phyloP scores from a whole-genome alignment of 2,888 invertebrate species.

The Physocephala rufipes region DNA sequence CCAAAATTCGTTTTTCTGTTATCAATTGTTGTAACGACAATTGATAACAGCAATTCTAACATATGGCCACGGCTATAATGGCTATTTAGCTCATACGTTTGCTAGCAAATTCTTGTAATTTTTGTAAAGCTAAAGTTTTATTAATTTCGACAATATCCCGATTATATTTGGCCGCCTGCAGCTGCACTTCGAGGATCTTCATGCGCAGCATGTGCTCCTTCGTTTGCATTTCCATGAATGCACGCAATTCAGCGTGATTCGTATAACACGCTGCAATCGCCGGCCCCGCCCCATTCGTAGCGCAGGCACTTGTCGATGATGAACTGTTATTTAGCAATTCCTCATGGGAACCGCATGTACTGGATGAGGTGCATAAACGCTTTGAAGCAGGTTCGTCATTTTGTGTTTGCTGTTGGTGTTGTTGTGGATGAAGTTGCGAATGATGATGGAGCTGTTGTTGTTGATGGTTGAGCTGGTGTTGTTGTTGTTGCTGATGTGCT shows the following conservation, averaged over 20 bases:
- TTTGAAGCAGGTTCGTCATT: constrained; percentile 53
- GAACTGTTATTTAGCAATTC: constrained; percentile 40
- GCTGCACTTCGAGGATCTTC: constrained; percentile 65
- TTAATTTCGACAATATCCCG: constrained; percentile 72
- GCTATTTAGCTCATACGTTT: constrained; percentile 61
- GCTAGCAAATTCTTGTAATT: constrained; percentile 67
- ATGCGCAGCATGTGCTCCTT: constrained; percentile 66
- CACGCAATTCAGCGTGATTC: constrained; percentile 54
- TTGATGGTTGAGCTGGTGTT: constrained; percentile 47
- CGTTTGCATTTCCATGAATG: constrained; percentile 65
- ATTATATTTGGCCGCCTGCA: constrained; percentile 65
- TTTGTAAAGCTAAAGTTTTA: constrained; percentile 71
- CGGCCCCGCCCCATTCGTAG: constrained; percentile 25
- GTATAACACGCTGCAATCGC: constrained; percentile 32
- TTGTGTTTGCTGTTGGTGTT: constrained; percentile 52
- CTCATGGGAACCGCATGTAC: constrained; percentile 12
- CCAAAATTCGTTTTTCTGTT: neutral
- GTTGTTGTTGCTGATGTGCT: constrained; percentile 52
- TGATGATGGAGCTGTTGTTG: constrained; percentile 47
- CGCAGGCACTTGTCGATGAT: constrained; percentile 34
- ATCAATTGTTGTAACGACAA: constrained; percentile 7
- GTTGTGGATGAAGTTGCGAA: constrained; percentile 43
- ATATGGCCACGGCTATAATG: no score
- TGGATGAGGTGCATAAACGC: constrained; percentile 39
- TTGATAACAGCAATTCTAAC: no score